Evolutionary conservation across 2,888 invertebrate species (phyloP).

Genomic region (Anarsia innoxiella): DNA sequence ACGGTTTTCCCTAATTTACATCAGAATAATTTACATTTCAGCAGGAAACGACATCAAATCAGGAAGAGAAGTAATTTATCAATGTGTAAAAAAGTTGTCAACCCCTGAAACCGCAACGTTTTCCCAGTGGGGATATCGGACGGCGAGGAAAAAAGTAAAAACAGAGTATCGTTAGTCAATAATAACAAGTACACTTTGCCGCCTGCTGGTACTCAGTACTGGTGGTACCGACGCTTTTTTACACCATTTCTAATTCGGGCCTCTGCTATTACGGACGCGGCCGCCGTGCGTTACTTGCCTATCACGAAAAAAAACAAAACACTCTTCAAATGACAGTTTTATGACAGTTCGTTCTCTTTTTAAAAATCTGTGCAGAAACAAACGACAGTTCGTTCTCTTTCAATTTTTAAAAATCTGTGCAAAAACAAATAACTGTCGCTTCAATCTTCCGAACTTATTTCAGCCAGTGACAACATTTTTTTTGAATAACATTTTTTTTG

Average conservation of each 20-base stretch:
- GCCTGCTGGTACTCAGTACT: conserved; percentile 32
- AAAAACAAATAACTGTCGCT: too few relatives aligned
- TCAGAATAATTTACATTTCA: too few relatives aligned
- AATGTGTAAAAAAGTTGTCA: conserved; percentile 54
- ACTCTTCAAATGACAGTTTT: too few relatives aligned
- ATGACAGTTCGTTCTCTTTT: too few relatives aligned
- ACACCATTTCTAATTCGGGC: conserved; percentile 61
- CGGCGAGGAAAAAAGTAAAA: conserved; percentile 67
- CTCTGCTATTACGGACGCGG: conserved; percentile 36
- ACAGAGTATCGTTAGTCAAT: conserved; percentile 58
- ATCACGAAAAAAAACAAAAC: conserved; percentile 6
- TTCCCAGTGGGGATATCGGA: conserved; percentile 60
- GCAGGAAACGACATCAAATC: too few relatives aligned
- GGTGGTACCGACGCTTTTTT: conserved; percentile 43
- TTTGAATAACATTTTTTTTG: too few relatives aligned
- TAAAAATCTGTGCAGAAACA: conserved; percentile 7
- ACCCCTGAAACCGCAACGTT: conserved; percentile 39
- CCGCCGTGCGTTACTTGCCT: conserved; percentile 5
- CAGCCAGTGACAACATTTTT: too few relatives aligned
- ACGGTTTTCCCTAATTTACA: too few relatives aligned
- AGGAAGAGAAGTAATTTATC: too few relatives aligned
- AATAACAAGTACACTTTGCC: conserved; percentile 35
- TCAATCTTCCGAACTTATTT: too few relatives aligned
- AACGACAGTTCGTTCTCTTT: conserved; percentile 12
- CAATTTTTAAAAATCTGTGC: too few relatives aligned